These are phyloP conservation scores for Columba livia DNA, from an alignment of 2,113 vertebrate species.

Conservation along the genomic window DNA sequence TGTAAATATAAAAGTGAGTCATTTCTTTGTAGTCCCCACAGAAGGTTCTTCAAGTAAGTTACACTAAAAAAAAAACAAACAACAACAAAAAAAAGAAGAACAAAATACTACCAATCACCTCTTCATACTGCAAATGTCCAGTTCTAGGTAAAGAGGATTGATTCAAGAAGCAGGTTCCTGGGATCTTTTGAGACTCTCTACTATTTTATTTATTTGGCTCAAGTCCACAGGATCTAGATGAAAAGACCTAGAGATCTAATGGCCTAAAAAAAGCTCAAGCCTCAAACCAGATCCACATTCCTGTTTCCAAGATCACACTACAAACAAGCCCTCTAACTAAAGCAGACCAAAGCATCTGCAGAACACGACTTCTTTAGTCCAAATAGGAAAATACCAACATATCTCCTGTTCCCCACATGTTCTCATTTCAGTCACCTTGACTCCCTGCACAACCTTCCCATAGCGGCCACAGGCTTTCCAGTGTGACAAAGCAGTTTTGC, in stretches of 20 bases:
- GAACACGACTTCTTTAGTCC: background rate
- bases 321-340: background rate
- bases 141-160: background rate
- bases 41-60: background rate
- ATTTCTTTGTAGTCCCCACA: background rate
- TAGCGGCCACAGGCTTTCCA: background rate
- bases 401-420: background rate
- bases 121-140: background rate
- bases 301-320: background rate
- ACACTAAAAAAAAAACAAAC: background rate
- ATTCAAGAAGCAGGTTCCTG: background rate
- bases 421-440: background rate
- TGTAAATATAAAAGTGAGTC: background rate
- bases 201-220: background rate
- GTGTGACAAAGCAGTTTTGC: background rate
- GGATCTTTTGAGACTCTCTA: background rate
- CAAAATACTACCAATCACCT: background rate
- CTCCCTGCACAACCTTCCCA: background rate
- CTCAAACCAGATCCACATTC: background rate
- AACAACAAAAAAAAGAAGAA: background rate
- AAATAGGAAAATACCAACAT: accelerated
- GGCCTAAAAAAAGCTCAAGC: background rate
- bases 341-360: background rate
- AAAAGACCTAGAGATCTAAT: background rate
- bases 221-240: background rate